These are phyloP conservation scores for Catajapyx aquilonaris DNA, from an alignment of 1,140 invertebrate species.

Conservation along the genomic window DNA sequence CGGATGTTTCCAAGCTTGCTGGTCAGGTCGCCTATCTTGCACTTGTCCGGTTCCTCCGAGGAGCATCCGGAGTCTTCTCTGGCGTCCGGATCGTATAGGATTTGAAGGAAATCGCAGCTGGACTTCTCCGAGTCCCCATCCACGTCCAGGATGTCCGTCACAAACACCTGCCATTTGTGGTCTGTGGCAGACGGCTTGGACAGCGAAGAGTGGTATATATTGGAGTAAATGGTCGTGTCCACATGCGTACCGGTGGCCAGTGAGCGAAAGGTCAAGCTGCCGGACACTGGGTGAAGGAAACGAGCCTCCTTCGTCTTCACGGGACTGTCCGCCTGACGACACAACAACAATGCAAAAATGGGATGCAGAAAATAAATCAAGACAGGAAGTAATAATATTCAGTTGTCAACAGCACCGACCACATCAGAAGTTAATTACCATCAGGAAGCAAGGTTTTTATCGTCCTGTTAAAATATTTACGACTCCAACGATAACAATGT, in stretches of 20 bases:
- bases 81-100: constrained; percentile 63
- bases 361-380: no score
- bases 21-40: constrained; percentile 56
- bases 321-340: not conserved
- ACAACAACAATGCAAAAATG: not conserved
- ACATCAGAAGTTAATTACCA: no score
- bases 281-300: constrained; percentile 56
- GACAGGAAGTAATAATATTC: no score
- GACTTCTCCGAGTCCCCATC: constrained; percentile 17
- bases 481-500: no score
- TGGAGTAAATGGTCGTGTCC: constrained; percentile 50
- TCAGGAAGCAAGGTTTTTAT: no score
- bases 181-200: constrained; percentile 26
- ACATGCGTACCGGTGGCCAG: constrained; percentile 44
- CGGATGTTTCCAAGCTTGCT: constrained; percentile 42
- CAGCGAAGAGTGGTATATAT: constrained; percentile 24
- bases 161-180: constrained; percentile 74
- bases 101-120: constrained; percentile 63
- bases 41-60: constrained; percentile 16
- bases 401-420: no score
- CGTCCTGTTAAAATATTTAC: no score
- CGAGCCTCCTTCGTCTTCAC: constrained; percentile 38
- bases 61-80: constrained; percentile 29
- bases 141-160: constrained; percentile 80
- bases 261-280: constrained; percentile 50